These are phyloP conservation scores for Psilanteris sp. DNA, from an alignment of 1,140 invertebrate species.

Conservation along the genomic window DNA sequence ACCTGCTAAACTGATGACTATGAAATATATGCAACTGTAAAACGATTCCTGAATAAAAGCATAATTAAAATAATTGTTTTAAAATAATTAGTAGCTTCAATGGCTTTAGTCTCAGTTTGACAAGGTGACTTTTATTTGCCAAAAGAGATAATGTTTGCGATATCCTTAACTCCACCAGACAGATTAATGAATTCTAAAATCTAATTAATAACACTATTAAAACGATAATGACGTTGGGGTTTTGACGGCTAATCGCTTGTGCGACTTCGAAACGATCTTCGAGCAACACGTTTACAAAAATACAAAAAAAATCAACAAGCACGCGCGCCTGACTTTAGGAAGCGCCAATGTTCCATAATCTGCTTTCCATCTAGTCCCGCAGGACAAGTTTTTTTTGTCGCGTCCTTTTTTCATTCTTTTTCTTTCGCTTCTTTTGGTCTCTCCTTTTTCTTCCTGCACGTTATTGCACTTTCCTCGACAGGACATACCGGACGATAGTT, in stretches of 20 bases:
- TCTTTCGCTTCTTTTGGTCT: slow-evolving; percentile 12
- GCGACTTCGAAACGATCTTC: slow-evolving; percentile 22
- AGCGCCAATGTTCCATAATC: slow-evolving; percentile 34
- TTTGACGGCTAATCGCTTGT: slow-evolving; percentile 27
- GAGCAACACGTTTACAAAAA: slow-evolving; percentile 1
- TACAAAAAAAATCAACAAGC: background rate
- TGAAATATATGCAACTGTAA: no score
- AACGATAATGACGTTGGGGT: slow-evolving; percentile 28
- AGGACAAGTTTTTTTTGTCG: slow-evolving; percentile 33
- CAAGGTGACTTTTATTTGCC: background rate
- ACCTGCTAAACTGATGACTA: no score
- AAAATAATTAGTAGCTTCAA: background rate
- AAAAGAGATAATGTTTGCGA: slow-evolving; percentile 9
- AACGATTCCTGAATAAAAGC: no score
- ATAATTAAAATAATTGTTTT: no score
- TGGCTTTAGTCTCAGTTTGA: slow-evolving; percentile 5
- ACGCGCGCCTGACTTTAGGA: slow-evolving; percentile 19
- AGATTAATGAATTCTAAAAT: slow-evolving; percentile 40
- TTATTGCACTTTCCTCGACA: slow-evolving; percentile 50
- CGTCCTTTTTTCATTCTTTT: slow-evolving; percentile 41
- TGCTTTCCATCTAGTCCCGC: slow-evolving; percentile 52
- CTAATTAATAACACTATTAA: slow-evolving; percentile 49
- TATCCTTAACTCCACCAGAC: slow-evolving; percentile 9
- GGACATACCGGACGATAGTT: slow-evolving; percentile 46
- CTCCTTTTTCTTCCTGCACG: slow-evolving; percentile 25